Evolutionary conservation across 1,140 invertebrate species (phyloP).

Genomic region (Ericerus pela): DNA sequence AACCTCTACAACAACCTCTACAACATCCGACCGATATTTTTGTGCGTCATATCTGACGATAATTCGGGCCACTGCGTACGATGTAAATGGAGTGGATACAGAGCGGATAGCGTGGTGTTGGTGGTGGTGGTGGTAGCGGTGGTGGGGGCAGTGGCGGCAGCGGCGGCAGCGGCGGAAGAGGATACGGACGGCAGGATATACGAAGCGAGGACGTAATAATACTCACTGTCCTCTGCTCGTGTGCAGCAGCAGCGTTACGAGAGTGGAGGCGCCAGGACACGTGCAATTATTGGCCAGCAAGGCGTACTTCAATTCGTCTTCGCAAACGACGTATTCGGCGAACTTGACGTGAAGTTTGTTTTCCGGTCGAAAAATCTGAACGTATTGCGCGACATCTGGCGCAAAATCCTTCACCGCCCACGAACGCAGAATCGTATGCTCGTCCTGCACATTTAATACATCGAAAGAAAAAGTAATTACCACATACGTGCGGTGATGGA

Average conservation of each 20-base stretch:
- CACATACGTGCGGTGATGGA: neutral
- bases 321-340: slow-evolving; percentile 93
- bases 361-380: slow-evolving; percentile 94
- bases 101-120: no score
- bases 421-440: slow-evolving; percentile 90
- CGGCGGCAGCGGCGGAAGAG: no score
- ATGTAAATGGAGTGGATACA: no score
- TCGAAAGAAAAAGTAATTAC: neutral
- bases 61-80: no score
- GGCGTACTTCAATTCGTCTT: slow-evolving; percentile 95
- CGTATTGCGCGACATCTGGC: slow-evolving; percentile 87
- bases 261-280: slow-evolving; percentile 88
- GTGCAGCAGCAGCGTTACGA: slow-evolving; percentile 86
- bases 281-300: slow-evolving; percentile 94
- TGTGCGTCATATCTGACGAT: no score
- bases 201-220: no score
- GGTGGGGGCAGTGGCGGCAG: no score
- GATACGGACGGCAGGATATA: no score
- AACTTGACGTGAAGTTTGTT: slow-evolving; percentile 98
- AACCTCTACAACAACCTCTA: no score
- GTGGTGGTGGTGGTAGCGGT: no score
- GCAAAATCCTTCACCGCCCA: slow-evolving; percentile 98
- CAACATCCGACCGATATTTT: no score
- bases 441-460: slow-evolving; percentile 44
- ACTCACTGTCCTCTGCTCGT: slow-evolving; percentile 92